phyloP scores from a whole-genome alignment of 1,140 invertebrate genomes.

The Drosophila subpulchrella region DNA sequence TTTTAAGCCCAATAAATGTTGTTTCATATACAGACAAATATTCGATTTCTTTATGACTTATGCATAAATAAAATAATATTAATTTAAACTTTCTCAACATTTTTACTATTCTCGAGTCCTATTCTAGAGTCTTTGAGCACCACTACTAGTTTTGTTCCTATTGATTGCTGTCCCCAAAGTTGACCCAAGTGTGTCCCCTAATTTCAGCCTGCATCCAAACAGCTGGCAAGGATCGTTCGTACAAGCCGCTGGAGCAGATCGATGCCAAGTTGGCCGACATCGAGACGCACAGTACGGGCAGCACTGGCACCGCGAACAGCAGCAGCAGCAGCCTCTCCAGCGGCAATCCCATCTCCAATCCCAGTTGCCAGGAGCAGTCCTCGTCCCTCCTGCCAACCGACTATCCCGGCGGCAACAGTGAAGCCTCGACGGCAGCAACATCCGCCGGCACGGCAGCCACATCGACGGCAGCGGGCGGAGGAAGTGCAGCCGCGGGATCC shows the following conservation, averaged over 20 bases:
- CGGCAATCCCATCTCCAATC: conserved; percentile 18
- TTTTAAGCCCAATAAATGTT: too few relatives aligned
- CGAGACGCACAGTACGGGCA: conserved; percentile 68
- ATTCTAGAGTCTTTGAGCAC: too few relatives aligned
- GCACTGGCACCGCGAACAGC: conserved; percentile 45
- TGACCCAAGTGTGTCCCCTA: background rate
- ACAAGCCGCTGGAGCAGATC: conserved; percentile 85
- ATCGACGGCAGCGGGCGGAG: conserved; percentile 10
- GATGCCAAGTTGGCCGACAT: conserved; percentile 77
- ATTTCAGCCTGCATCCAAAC: conserved; percentile 85
- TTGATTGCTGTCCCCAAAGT: background rate
- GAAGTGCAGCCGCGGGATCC: conserved; percentile 23
- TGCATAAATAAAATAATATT: too few relatives aligned
- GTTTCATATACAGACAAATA: too few relatives aligned
- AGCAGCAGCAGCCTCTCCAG: conserved; percentile 44
- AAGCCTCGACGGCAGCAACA: conserved; percentile 21
- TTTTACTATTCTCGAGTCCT: too few relatives aligned
- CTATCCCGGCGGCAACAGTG: conserved; percentile 14
- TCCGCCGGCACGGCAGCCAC: conserved; percentile 14
- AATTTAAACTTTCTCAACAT: too few relatives aligned
- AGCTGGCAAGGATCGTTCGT: conserved; percentile 86
- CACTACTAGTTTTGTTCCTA: background rate
- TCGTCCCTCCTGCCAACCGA: conserved; percentile 19
- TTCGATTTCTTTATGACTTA: too few relatives aligned
- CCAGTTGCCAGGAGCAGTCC: conserved; percentile 52